Percentiles rank a stretch among this genome's conserved stretches.
These are phyloP conservation scores for Rhynchophorus ferrugineus DNA, from an alignment of 1,140 invertebrate genomes.

Conservation along the genomic window DNA sequence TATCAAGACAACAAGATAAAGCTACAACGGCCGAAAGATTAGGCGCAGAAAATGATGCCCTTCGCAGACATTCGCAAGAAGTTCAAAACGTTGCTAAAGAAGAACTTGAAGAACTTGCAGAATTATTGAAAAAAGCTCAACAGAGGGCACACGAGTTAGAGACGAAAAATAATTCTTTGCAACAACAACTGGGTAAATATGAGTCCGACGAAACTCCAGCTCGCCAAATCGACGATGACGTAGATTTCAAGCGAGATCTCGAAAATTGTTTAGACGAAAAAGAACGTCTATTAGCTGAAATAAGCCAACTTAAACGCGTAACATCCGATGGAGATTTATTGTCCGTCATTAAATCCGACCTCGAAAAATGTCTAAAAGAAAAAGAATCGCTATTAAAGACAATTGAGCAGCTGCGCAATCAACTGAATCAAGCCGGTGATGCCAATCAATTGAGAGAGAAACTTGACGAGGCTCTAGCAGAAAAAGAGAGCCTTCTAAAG, in stretches of 20 bases:
- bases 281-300: constrained; percentile 21
- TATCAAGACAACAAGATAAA: constrained; percentile 15
- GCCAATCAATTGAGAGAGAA: background rate
- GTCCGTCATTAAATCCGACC: constrained; percentile 6
- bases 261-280: constrained; percentile 22
- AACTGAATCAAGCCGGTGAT: too few relatives aligned
- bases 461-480: background rate
- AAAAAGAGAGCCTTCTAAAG: constrained; percentile 7
- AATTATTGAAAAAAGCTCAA: constrained; percentile 22
- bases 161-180: constrained; percentile 9
- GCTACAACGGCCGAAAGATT: constrained; percentile 8
- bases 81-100: constrained; percentile 32
- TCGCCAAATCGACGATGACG: background rate
- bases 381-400: background rate
- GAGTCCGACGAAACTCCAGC: background rate
- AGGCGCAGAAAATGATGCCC: constrained; percentile 26
- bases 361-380: constrained; percentile 8
- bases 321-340: constrained; percentile 10
- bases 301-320: constrained; percentile 26
- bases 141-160: constrained; percentile 15
- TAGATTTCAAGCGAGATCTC: background rate
- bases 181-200: background rate
- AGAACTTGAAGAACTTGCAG: constrained; percentile 30
- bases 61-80: constrained; percentile 28
- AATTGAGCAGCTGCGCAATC: background rate